Percentiles rank a stretch among this genome's conserved stretches.
phyloP scores from a whole-genome alignment of 2,113 vertebrate species.

The Hyperopisus bebe region DNA sequence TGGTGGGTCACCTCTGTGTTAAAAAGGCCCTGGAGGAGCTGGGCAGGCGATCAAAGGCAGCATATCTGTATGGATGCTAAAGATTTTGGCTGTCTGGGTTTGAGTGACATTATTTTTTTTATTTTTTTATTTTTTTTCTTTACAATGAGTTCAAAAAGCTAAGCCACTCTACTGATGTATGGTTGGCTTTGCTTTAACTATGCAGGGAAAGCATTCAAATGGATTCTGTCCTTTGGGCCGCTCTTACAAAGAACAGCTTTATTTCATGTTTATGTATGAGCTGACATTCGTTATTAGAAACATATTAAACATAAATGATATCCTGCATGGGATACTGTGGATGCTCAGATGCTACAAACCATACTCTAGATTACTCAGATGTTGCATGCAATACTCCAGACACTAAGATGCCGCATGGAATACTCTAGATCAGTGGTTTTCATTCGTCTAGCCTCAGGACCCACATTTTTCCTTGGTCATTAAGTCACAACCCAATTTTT shows the following conservation, averaged over 20 bases:
- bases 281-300: not conserved
- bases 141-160: not conserved
- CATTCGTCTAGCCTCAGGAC: not conserved
- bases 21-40: not conserved
- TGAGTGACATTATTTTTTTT: not conserved
- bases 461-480: not conserved
- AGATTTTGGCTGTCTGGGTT: not conserved
- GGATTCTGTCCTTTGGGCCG: not conserved
- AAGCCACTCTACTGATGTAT: not conserved
- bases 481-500: not conserved
- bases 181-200: not conserved
- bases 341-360: not conserved
- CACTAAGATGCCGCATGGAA: not conserved
- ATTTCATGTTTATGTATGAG: not conserved
- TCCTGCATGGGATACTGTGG: not conserved
- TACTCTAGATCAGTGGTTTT: not conserved
- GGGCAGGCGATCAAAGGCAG: not conserved
- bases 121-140: not conserved
- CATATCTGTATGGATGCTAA: not conserved
- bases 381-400: not conserved
- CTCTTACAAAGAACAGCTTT: not conserved
- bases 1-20: not conserved
- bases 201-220: not conserved
- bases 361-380: not conserved
- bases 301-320: not conserved